Evolutionary conservation across 2,113 vertebrate genomes (phyloP).

Genomic region (Brachyhypopomus gauderio): DNA sequence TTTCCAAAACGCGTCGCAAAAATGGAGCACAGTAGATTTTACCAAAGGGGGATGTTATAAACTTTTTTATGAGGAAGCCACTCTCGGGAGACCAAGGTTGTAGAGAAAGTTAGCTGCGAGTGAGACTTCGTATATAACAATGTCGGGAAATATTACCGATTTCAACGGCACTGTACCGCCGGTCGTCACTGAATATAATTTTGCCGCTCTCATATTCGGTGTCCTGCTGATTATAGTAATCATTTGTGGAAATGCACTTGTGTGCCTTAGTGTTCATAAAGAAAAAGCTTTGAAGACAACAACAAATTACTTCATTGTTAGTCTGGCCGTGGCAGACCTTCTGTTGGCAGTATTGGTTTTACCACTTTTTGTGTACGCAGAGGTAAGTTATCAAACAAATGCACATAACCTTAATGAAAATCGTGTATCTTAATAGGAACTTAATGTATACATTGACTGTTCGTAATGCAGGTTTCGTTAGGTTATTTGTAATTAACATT

Average conservation of each 20-base stretch:
- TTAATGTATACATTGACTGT: not conserved
- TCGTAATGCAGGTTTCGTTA: too few species aligned
- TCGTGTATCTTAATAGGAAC: not conserved
- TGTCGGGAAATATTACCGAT: constrained; percentile 62
- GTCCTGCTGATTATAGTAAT: constrained; percentile 81
- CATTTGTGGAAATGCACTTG: constrained; percentile 85
- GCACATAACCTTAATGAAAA: too few species aligned
- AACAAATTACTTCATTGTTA: constrained; percentile 94
- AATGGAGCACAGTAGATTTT: too few species aligned
- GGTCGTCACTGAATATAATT: constrained; percentile 56
- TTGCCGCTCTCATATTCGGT: constrained; percentile 82
- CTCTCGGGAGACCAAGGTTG: not conserved
- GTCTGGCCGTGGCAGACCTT: constrained; percentile 87
- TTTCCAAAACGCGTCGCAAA: too few species aligned
- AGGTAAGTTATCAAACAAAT: constrained; percentile 70
- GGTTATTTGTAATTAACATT: too few species aligned
- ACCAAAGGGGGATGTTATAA: too few species aligned
- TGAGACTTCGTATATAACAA: constrained; percentile 50
- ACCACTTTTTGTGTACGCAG: constrained; percentile 89
- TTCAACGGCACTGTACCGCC: constrained; percentile 56
- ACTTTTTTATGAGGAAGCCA: not conserved
- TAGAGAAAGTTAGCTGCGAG: not conserved
- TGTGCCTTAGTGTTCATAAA: constrained; percentile 86
- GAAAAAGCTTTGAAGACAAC: constrained; percentile 92
- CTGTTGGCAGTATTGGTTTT: constrained; percentile 89